phyloP scores from a whole-genome alignment of 2,888 invertebrate species.

The Caenorhabditis doughertyi region DNA sequence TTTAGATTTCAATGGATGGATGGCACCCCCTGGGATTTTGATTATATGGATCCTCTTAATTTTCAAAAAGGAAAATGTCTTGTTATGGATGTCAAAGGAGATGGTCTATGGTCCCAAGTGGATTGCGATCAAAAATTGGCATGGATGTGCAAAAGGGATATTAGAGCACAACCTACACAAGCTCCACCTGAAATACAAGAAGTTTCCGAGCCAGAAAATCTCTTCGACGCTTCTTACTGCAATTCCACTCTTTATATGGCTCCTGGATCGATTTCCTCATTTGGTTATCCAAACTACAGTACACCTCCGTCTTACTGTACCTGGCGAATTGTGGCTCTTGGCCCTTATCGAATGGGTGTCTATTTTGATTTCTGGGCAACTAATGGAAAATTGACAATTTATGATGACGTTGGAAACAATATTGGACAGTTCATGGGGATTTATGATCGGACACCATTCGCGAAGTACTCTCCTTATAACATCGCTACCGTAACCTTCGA shows the following conservation, averaged over 20 bases:
- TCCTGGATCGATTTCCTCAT: conserved; percentile 18
- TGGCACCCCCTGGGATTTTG: conserved; percentile 11
- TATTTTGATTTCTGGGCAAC: conserved; percentile 17
- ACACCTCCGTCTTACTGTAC: conserved; percentile 6
- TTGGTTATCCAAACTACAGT: conserved; percentile 1
- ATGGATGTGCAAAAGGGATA: conserved; percentile 8
- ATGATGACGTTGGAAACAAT: background rate
- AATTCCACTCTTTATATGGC: conserved; percentile 14
- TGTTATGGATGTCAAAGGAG: conserved; percentile 16
- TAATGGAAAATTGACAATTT: background rate
- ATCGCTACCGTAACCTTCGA: conserved; percentile 8
- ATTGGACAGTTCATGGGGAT: background rate
- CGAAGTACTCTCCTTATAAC: conserved; percentile 2
- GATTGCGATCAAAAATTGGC: conserved; percentile 1
- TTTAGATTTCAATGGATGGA: conserved; percentile 24
- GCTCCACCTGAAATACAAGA: background rate
- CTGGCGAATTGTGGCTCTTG: conserved; percentile 11
- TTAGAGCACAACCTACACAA: background rate
- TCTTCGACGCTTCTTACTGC: conserved; percentile 18
- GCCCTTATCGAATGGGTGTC: conserved; percentile 11
- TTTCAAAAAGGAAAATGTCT: conserved; percentile 15
- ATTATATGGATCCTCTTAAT: conserved; percentile 18
- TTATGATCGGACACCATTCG: background rate
- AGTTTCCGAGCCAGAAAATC: background rate
- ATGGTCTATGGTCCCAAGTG: conserved; percentile 23